Evolutionary conservation across 2,888 invertebrate species (phyloP), one percentile per base, ranked within the genome.

Genomic region (Tethea ocularis): DNA sequence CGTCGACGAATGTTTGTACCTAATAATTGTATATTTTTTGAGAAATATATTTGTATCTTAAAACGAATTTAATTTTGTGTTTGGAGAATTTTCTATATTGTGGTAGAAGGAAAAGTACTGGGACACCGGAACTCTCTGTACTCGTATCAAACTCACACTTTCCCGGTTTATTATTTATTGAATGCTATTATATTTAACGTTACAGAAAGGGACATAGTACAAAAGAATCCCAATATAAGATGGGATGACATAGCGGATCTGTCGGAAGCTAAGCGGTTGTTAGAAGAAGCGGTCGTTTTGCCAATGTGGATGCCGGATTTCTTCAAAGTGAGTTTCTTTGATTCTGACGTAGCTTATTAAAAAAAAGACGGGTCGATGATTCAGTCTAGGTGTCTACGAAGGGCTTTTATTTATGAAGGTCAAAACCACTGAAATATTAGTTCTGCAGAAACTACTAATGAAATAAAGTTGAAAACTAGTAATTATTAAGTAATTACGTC

Each of bases 261-360:
- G 55, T 94, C 96, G 11, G 98, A 98, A 85, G 98, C 98, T 7
- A 98, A 98, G 86, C 93, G 97, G 65, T 86, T 99, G 59, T 90
- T 99, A 7, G 98, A 99, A 84, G 99, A 99, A 90, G 99, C 99
- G 29, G 99, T 99, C 10, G 99, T 99, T 46, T 93, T 99, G 78
- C 99, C 99, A 2, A 97, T 99, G 95, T 96, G 98, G 95, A 98
- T 99, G 96, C 99, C 99, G 1, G 98, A 99, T 80, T 99, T 98
- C 92, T 99, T 99, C 88, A 98, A 97, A 93, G 98, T 97, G 89
- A 77, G 76, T 73, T 69, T 26, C 46, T 8, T 29, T 7, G n/a
- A 33, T 10, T n/a, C 0, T 51, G 26, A 13, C 36, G 11, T n/a
- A 38, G 6, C 6, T 5, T n/a, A n/a, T 36, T 15, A 55, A 20